Evolutionary conservation across 2,797 vertebrate genomes (phyloP), one percentile per base, ranked within the genome.

Genomic region (Pipistrellus kuhlii): DNA sequence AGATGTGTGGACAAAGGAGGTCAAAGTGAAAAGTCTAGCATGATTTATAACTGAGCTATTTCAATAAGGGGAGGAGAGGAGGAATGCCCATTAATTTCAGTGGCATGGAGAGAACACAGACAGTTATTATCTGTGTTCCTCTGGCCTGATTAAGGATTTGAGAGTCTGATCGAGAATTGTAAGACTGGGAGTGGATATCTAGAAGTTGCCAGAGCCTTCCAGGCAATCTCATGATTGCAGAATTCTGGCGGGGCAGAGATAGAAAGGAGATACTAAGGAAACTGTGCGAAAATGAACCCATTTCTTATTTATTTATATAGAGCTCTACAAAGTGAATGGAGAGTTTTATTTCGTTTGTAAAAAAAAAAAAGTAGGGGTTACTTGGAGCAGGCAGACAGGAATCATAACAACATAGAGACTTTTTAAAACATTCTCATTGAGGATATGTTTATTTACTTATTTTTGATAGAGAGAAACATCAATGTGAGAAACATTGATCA

Each of bases 161-260:
- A 76, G 73, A 90, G 57, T 76, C n/a, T 75, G 73, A 78, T 12
- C 35, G 44, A 88, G 53, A 88, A 88, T 53, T 4, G 8, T n/a
- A 75, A 73, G 20, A 62, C 30, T 68, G 62, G 13, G 44, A 76
- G 48, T 38, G 11, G 27, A 15, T 23, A 30, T 57, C 62, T 35
- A 85, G 44, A 85, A 77, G 92, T 68, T 76, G 38, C 62, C 78
- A 76, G 55, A 38, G 38, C 30, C 69, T 92, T 85, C 81, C 68
- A 62, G 44, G 48, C 51, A 69, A 75, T 27, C 18, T 73, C 69
- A 57, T 27, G 62, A 77, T 1, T 57, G 48, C 5, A 84, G 90
- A 44, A 83, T 85, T 94, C n/a, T 75, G 53, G 73, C 85, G n/a
- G 32, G 48, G 87, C 30, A 38, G 64, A 87, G 18, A 44, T 2